Evolutionary conservation across 2,113 vertebrate species (phyloP), one percentile per base, ranked within the genome.

Genomic region (Copsychus sechellarum): DNA sequence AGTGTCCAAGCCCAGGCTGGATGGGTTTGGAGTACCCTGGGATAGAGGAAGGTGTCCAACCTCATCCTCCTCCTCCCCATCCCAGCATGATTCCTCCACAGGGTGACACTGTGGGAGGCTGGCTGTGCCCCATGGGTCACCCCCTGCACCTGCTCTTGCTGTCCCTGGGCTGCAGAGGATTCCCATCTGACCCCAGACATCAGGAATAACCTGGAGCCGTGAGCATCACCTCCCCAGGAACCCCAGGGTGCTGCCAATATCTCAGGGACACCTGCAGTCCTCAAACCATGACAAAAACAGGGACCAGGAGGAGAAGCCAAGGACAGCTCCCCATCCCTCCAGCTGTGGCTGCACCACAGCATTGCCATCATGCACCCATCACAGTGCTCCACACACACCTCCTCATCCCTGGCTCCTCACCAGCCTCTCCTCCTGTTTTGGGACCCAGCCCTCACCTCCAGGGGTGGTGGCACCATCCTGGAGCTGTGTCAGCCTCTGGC

Each of bases 21-120:
- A 40, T 0, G 0, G 38, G 24, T n/a, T 67, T 67, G n/a, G 53
- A 47, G 5, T 19, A 67, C 0, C 8, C 16, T 76, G 54, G 47
- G 16, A 1, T 2, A 54, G 54, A 0, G 47, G 54, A 13, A 74
- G 3, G 3, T 51, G 13, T 51, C n/a, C 4, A 2, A 51, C 34
- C 33, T 84, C 47, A 20, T 81, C 61, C 21, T 66, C 31, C 51
- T 5, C 2, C 33, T 73, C 50, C 38, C 33, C 5, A 1, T 36
- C 24, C 5, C 0, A 31, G 57, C n/a, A 9, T 1, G 1, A 20
- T 60, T 67, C 12, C 47, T 91, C 67, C 1, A 0, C 54, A 92
- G 64, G 56, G 24, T 89, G 89, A 43, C 38, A 14, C 1, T 19
- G 38, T 31, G 33, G 42, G 53, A 62, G 12, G 31, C 13, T 53